phyloP scores from a whole-genome alignment of 1,140 invertebrate genomes.

The Lamellibrachia luymesi region DNA sequence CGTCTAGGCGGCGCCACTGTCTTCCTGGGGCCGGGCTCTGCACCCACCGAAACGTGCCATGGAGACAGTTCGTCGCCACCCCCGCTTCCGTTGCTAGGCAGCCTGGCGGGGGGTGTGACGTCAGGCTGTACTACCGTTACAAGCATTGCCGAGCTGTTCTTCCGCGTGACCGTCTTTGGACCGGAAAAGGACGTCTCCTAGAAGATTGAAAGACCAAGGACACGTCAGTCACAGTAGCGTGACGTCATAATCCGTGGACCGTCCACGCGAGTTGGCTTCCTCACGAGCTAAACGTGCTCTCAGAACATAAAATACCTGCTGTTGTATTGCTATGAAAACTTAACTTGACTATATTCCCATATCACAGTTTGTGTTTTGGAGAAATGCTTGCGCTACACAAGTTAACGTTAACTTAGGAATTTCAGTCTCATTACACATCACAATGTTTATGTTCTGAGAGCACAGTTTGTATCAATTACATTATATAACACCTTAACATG shows the following conservation, averaged over 20 bases:
- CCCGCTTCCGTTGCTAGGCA: conserved; percentile 15
- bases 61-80: conserved; percentile 32
- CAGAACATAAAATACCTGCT: too few species aligned
- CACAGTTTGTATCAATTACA: too few species aligned
- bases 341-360: not conserved
- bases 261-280: not conserved
- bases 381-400: not conserved
- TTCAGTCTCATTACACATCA: too few species aligned
- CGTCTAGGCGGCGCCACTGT: conserved; percentile 4
- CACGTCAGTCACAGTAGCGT: not conserved
- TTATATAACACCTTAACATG: too few species aligned
- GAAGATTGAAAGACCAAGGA: conserved; percentile 17
- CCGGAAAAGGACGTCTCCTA: conserved; percentile 36
- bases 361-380: too few species aligned
- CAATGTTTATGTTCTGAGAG: too few species aligned
- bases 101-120: conserved; percentile 17
- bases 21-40: not conserved
- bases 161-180: conserved; percentile 31
- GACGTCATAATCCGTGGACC: not conserved
- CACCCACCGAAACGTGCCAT: conserved; percentile 30
- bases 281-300: not conserved
- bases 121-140: conserved; percentile 17
- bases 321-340: not conserved
- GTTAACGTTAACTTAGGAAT: not conserved
- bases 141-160: conserved; percentile 28